Evolutionary conservation across 2,888 invertebrate genomes (phyloP), one percentile per base, ranked within the genome.

Genomic region (Notodromas monacha): DNA sequence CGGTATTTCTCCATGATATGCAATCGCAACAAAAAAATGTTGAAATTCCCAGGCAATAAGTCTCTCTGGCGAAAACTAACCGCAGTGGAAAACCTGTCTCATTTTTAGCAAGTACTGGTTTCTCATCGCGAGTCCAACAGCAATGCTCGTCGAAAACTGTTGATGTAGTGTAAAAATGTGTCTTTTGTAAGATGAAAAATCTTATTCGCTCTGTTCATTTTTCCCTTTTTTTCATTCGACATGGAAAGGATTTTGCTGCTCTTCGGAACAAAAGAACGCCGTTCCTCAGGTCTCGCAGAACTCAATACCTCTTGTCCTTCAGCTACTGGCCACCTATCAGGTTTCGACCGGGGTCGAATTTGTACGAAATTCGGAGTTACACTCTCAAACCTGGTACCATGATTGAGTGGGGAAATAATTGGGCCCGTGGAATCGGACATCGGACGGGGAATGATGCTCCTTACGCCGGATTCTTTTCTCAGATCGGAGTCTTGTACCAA

Each of bases 381-480:
- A 73, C 77, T 37, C 55, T 96, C 26, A 84, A 84, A 53, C 89
- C 92, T 0, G 92, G 92, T 30, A 89, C 89, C 1, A 89, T 92
- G 89, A 89, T 92, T 40, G 92, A 92, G 53, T 96, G 92, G 92
- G 92, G 86, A 33, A 92, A 92, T 52, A 86, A 89, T 50, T 96
- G 92, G 89, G 84, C 84, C 1, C 60, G 79, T 41, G 89, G 84
- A 3, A 74, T 89, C 31, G 70, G 73, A 41, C 73, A 67, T 51
- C 61, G 92, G 14, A 65, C 69, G 42, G 66, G 74, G 41, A 74
- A 79, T 46, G 69, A 84, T 44, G 89, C 89, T 48, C 74, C 92
- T 2, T 92, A 86, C 45, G 86, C 77, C 36, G 96, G 86, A 16
- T 84, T 84, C 52, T 96, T 96, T 55, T 81, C 89, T 16, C 92